Conservation (phyloP, 2,797 vertebrate genomes). For the Stomatorhinus walkeri region DNA sequence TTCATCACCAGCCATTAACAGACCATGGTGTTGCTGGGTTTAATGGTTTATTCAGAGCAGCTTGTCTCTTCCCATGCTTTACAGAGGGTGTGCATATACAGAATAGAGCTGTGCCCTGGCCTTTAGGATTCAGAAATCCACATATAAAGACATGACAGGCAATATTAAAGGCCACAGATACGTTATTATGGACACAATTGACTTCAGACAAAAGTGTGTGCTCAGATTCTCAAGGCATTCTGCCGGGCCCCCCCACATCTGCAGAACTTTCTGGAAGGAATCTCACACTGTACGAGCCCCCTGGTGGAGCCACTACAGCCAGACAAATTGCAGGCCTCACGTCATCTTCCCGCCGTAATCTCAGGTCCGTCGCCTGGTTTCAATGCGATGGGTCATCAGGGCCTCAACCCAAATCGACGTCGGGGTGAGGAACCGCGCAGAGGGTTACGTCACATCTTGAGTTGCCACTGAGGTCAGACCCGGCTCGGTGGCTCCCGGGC, state of each 20-base stretch:
- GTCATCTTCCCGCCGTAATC: neutral
- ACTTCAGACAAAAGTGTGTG: neutral
- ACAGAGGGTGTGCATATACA: neutral
- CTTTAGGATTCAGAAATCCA: neutral
- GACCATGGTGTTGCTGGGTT: neutral
- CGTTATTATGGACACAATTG: neutral
- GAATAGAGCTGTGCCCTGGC: neutral
- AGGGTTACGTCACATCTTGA: conserved; percentile 14
- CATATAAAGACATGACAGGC: neutral
- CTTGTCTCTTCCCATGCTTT: neutral
- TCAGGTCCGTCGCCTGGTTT: neutral
- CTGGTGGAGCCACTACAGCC: conserved; percentile 2
- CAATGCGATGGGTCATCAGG: neutral
- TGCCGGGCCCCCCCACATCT: neutral
- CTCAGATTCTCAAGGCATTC: neutral
- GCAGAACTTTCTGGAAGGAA: neutral
- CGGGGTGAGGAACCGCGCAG: neutral
- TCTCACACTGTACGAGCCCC: neutral
- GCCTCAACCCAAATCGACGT: neutral
- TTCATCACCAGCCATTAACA: conserved; percentile 20
- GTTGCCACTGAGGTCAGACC: conserved; percentile 8
- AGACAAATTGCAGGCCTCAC: neutral
- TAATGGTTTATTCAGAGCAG: neutral
- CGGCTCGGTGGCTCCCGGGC: neutral
- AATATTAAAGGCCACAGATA: neutral